A percentile compares a stretch with the other conserved stretches of the same genome.
These are phyloP conservation scores for Drosophila robusta DNA, from an alignment of 2,888 invertebrate species.

Conservation along the genomic window DNA sequence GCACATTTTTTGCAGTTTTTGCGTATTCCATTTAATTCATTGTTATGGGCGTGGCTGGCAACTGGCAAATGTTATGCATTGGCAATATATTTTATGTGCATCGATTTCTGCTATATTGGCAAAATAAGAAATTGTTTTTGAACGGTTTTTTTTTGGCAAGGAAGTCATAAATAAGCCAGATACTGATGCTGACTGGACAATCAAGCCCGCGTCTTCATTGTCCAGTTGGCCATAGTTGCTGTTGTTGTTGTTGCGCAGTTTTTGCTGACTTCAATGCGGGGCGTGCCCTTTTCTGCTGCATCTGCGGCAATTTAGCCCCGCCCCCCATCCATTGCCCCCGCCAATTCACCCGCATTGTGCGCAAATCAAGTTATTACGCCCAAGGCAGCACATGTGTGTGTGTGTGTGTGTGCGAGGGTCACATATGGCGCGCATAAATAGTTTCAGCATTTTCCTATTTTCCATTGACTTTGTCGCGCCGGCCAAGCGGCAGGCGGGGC, in stretches of 20 bases:
- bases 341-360: constrained; percentile 68
- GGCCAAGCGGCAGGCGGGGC: constrained; percentile 29
- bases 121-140: constrained; percentile 66
- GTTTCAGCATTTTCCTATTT: constrained; percentile 70
- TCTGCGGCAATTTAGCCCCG: constrained; percentile 58
- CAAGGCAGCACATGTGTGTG: constrained; percentile 17
- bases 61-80: constrained; percentile 52
- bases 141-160: constrained; percentile 57
- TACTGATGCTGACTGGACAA: constrained; percentile 74
- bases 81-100: constrained; percentile 68
- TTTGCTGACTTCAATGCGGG: constrained; percentile 56
- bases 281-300: constrained; percentile 64
- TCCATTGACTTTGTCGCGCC: constrained; percentile 65
- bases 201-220: constrained; percentile 56
- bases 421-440: constrained; percentile 78
- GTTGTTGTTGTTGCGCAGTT: constrained; percentile 23
- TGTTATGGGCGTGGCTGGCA: constrained; percentile 47
- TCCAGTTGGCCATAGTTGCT: constrained; percentile 25
- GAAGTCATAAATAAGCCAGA: constrained; percentile 77
- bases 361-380: constrained; percentile 78
- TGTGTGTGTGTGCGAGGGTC: constrained; percentile 51
- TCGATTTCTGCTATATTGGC: constrained; percentile 74
- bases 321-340: constrained; percentile 6
- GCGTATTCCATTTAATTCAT: constrained; percentile 10
- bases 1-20: background rate